Base-by-base conservation (phyloP, 2,113 vertebrate genomes). In the Hyla sarda region DNA sequence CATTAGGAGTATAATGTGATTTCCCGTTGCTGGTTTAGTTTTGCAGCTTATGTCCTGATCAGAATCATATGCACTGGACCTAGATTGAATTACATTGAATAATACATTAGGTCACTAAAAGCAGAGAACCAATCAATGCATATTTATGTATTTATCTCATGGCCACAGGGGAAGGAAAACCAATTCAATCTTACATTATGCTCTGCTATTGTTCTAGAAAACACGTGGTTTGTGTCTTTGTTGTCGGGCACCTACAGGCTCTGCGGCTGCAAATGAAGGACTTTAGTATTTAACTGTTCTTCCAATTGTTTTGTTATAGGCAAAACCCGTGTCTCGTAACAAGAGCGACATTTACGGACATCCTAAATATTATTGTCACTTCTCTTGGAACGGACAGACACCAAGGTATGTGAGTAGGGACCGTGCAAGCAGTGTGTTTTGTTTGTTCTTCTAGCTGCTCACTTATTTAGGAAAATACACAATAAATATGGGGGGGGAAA, bases 321-420 rank as follows among this genome's bases (percentile, higher is more conserved):
- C 88, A 91, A 85, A 99, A 99, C 89, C 90, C 92, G 54, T 99
- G 97, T 90, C 90, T 96, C 88, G 96, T 98, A 90, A 99, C 97
- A 83, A 96, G 97, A 94, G 96, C 96, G 83, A 94, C 95, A 8
- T 96, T 90, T 89, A 88, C 99, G 82, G 97, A 99, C 86, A 90
- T 97, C 84, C 84, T 99, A 89, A 85, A 91, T 88, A 89, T 94
- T 67, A 87, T 98, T 88, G 96, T 92, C 90, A 90, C 76, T 90
- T 92, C 92, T 82, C 84, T 92, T 16, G 86, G 89, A 50, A 92
- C 87, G 82, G 79, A 82, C n/a, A 82, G 88, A 52, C 89, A 88
- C 84, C 90, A 87, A 88, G 88, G 89, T 90, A 87, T 88, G 87
- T 87, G 82, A 91, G 37, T 25, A 9, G 12, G 47, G 13, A 30